Evolutionary conservation across 1,140 invertebrate genomes (phyloP), one percentile per base, ranked within the genome.

Genomic region (Liolophura sinensis): DNA sequence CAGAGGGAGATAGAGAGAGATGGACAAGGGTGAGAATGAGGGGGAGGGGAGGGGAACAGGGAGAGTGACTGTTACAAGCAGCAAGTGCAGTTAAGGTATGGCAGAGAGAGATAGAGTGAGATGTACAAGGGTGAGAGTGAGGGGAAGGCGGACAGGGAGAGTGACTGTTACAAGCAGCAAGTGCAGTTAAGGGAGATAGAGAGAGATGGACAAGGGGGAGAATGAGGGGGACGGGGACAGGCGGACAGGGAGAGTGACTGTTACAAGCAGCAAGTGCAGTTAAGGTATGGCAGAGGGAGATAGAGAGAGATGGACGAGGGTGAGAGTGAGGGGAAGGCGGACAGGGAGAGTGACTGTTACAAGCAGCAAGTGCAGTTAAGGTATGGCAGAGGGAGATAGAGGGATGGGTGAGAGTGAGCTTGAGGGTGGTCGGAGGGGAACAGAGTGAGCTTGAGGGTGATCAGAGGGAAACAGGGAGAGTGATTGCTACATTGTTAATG

Each of bases 21-120:
- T 63, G 49, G 1, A 57, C 22, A 60, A 47, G 16, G 11, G 15
- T 15, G 12, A 47, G 7, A 60, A 25, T n/a, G n/a, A n/a, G n/a
- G n/a, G n/a, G n/a, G n/a, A n/a, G n/a, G n/a, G n/a, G n/a, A n/a
- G n/a, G n/a, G n/a, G n/a, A n/a, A n/a, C n/a, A n/a, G n/a, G n/a
- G n/a, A 9, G 25, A 31, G 25, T 24, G 40, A 25, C 16, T 31
- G 40, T 58, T 58, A 31, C 25, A 18, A 58, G 56, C 56, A 22
- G 24, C 25, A 22, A 58, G 40, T 58, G 18, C 25, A 24, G 65
- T 71, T 78, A 1, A 78, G 71, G 79, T 81, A 46, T 27, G 73
- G 51, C 9, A 24, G 16, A 7, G n/a, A 24, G 22, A 27, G 24
- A 24, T 25, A 16, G 20, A 20, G 0, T 18, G 18, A 27, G 22